A percentile compares a stretch with the other conserved stretches of the same genome.
Evolutionary conservation across 64 coral and sea anemone genomes (phyloP).

Genomic region (Montipora efflorescens): DNA sequence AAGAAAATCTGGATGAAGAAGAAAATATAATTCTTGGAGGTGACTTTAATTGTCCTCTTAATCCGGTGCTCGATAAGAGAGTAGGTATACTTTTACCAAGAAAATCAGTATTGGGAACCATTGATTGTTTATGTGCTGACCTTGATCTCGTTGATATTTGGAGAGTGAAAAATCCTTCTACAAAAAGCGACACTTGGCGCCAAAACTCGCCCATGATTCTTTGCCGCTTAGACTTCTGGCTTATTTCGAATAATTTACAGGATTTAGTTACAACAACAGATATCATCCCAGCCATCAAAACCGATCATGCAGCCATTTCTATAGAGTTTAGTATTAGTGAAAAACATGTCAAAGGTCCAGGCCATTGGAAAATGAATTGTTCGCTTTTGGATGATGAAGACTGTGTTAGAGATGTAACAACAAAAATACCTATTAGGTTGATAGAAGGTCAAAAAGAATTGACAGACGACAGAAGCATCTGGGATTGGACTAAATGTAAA

Average conservation of each 20-base stretch:
- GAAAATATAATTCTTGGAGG: not conserved
- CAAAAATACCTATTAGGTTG: not conserved
- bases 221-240: not conserved
- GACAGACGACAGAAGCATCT: not conserved
- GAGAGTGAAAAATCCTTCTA: not conserved
- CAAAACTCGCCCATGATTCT: not conserved
- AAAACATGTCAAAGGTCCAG: not conserved
- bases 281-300: not conserved
- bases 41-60: constrained; percentile 1
- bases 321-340: not conserved
- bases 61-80: constrained; percentile 35
- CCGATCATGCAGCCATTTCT: not conserved
- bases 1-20: not conserved
- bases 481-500: not conserved
- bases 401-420: not conserved
- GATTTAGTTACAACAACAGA: not conserved
- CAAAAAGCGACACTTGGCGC: too few species aligned
- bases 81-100: constrained; percentile 7
- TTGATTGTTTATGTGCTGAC: not conserved
- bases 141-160: not conserved
- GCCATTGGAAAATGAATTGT: not conserved
- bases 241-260: constrained; percentile 5
- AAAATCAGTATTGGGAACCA: not conserved
- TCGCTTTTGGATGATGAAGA: constrained; percentile 29
- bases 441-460: not conserved